Base-by-base conservation (phyloP, 37 sponge, comb jelly and placozoan species). In the Cliona cf. orientalis region DNA sequence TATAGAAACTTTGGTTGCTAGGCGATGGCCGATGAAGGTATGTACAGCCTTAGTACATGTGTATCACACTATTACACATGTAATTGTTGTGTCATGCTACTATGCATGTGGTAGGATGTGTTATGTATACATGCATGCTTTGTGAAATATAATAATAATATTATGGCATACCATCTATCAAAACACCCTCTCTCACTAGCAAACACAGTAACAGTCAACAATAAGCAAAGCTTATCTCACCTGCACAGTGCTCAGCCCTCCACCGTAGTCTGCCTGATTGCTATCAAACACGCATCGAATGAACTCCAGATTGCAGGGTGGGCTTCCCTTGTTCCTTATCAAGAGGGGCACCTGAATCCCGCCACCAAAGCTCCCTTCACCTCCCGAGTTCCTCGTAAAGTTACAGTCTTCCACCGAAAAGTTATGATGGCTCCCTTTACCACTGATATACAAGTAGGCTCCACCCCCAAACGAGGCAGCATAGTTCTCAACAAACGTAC, bases 391-490 rank as follows among this genome's bases (percentile, higher is more conserved):
- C 0, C 42, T 19, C 19, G 74, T 75, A 45, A 80, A 80, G 32
- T 44, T 66, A 45, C 69, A 75, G 21, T 71, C 59, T 0, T 29
- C 2, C 26, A 87, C 14, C 25, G 23, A n/a, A 23, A 80, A 42
- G 40, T 56, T 69, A 35, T 86, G 86, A 35, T 32, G 12, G 66
- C 74, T 42, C 19, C 9, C 19, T 36, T 42, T 42, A n/a, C 87
- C 65, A 5, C n/a, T 21, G 41, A 75, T 1, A 1, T 40, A 58
- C 21, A 86, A 22, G 72, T 79, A 86, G n/a, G 81, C 3, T 2
- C 72, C 86, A 2, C 91, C 91, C 21, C 81, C 86, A 76, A 75
- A 71, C 0, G 67, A 45, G 1, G 80, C 62, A 33, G 91, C 91
- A 35, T 21, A 31, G 46, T 91, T 91, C 38, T 26, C 49, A 19